phyloP scores from a whole-genome alignment of 2,797 vertebrate species.

The Sebastes baramenuke region DNA sequence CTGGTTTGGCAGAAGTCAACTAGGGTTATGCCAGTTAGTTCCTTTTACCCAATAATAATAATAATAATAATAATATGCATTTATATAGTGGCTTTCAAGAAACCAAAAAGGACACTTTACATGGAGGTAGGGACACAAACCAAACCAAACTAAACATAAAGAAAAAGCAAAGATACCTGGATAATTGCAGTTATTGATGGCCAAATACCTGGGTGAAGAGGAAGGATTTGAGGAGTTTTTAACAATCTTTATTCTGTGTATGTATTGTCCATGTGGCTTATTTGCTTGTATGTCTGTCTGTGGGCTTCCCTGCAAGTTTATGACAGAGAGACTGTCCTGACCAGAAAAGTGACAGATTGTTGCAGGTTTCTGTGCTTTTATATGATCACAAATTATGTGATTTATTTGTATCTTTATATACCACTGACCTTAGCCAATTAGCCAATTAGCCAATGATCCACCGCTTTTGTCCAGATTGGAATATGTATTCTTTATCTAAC shows the following conservation, averaged over 20 bases:
- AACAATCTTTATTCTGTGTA: not conserved
- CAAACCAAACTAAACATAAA: too few species aligned
- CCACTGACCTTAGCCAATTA: too few species aligned
- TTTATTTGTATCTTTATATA: too few species aligned
- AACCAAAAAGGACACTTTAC: too few species aligned
- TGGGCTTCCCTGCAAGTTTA: not conserved
- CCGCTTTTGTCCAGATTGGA: not conserved
- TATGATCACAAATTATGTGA: not conserved
- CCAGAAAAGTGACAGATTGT: not conserved
- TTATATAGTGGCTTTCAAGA: too few species aligned
- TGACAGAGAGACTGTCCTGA: not conserved
- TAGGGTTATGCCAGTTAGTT: not conserved
- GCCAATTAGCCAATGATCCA: too few species aligned
- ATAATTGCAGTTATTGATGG: too few species aligned
- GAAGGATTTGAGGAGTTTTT: too few species aligned
- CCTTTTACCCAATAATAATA: not conserved
- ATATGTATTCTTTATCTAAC: not conserved
- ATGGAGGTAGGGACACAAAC: too few species aligned
- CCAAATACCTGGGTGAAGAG: too few species aligned
- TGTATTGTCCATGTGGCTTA: not conserved
- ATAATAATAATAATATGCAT: too few species aligned
- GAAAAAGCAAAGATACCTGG: too few species aligned
- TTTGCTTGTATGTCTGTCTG: not conserved
- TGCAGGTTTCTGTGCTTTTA: not conserved
- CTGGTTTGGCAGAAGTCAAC: slow-evolving; percentile 20